Conservation (phyloP, 2,113 vertebrate species). For the Pionites leucogaster region DNA sequence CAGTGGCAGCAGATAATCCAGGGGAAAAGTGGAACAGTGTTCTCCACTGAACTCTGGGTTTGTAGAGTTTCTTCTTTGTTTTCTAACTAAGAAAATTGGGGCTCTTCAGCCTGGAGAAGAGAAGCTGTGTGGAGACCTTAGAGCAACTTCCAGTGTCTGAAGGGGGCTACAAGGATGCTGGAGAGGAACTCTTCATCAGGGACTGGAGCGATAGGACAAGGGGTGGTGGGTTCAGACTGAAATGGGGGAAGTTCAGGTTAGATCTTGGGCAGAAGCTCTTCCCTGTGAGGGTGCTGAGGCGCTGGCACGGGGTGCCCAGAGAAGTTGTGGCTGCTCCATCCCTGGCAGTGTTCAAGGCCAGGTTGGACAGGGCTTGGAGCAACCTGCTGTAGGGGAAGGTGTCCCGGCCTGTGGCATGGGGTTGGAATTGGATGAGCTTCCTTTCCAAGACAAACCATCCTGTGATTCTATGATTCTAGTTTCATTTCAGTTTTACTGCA, state of each 20-base stretch:
- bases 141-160: not conserved
- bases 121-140: not conserved
- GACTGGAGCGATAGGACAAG: not conserved
- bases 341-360: not conserved
- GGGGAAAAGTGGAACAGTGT: fast-evolving
- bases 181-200: not conserved
- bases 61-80: not conserved
- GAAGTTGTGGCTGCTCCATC: not conserved
- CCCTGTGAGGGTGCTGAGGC: not conserved
- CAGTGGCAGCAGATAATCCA: fast-evolving
- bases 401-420: no score
- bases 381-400: not conserved
- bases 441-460: not conserved
- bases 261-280: not conserved
- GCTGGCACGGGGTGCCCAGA: no score
- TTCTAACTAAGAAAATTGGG: not conserved
- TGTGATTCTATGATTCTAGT: not conserved
- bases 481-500: not conserved
- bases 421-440: not conserved
- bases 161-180: not conserved
- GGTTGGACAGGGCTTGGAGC: not conserved
- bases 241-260: not conserved
- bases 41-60: not conserved
- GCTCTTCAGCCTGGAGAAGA: not conserved
- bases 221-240: no score